phyloP scores from a whole-genome alignment of 2,888 invertebrate species.

The Drosophila basisetae region DNA sequence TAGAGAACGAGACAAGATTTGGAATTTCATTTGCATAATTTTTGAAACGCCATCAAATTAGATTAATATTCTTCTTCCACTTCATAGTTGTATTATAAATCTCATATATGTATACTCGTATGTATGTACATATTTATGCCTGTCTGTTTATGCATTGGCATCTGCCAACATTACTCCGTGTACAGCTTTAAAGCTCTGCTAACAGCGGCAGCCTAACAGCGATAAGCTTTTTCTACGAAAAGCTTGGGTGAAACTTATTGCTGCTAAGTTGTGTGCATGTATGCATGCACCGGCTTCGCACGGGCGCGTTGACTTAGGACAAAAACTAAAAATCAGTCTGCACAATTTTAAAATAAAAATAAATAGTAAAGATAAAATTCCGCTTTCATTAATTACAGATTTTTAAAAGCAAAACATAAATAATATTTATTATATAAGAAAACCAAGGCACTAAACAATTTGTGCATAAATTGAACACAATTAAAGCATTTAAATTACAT shows the following conservation, averaged over 20 bases:
- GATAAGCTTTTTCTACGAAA: background rate
- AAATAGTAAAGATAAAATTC: background rate
- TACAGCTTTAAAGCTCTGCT: background rate
- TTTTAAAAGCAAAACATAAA: background rate
- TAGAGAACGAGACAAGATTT: background rate
- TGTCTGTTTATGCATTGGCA: background rate
- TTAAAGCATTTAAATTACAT: background rate
- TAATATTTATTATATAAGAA: background rate
- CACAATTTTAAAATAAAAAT: background rate
- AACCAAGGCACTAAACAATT: background rate
- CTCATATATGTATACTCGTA: no score
- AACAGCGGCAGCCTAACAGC: constrained; percentile 1
- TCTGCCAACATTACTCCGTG: background rate
- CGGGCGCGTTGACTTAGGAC: background rate
- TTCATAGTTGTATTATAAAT: background rate
- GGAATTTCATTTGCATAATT: constrained; percentile 1
- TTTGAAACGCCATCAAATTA: background rate
- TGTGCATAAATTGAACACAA: background rate
- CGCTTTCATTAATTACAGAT: background rate
- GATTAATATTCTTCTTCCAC: background rate
- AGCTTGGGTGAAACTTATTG: background rate
- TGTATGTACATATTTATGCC: background rate
- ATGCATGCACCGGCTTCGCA: background rate
- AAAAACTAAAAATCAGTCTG: background rate
- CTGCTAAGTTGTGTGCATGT: background rate